These are phyloP conservation scores for Drosophila paracracens DNA, from an alignment of 2,888 invertebrate genomes.

Conservation along the genomic window DNA sequence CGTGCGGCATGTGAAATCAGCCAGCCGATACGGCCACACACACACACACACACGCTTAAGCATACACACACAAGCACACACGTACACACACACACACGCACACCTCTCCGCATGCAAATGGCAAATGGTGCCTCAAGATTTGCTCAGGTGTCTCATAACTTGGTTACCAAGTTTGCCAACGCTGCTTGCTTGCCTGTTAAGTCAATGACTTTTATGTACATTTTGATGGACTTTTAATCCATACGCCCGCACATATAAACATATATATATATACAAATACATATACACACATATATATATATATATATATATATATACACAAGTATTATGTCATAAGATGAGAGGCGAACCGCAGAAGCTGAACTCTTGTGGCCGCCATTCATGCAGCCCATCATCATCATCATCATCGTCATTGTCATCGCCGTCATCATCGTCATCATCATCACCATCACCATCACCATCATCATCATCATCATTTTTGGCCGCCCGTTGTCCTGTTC, in stretches of 20 bases:
- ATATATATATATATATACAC: constrained; percentile 5
- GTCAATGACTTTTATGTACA: constrained; percentile 79
- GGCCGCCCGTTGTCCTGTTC: constrained; percentile 35
- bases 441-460: too few relatives aligned
- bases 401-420: not conserved
- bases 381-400: constrained; percentile 15
- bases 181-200: constrained; percentile 48
- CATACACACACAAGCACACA: not conserved
- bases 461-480: constrained; percentile 21
- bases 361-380: constrained; percentile 57
- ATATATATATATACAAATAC: constrained; percentile 12
- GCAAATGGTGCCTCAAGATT: constrained; percentile 65
- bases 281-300: not conserved
- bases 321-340: constrained; percentile 18
- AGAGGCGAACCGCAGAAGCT: constrained; percentile 40
- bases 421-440: constrained; percentile 10
- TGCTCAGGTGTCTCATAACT: constrained; percentile 60
- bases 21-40: constrained; percentile 58
- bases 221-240: constrained; percentile 81
- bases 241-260: constrained; percentile 45
- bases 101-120: constrained; percentile 52
- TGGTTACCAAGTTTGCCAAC: constrained; percentile 27
- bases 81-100: constrained; percentile 1
- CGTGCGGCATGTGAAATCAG: constrained; percentile 77
- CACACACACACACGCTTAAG: constrained; percentile 15